Conservation (phyloP, 2,797 vertebrate genomes). For the Rhabdophis nuchalis region DNA sequence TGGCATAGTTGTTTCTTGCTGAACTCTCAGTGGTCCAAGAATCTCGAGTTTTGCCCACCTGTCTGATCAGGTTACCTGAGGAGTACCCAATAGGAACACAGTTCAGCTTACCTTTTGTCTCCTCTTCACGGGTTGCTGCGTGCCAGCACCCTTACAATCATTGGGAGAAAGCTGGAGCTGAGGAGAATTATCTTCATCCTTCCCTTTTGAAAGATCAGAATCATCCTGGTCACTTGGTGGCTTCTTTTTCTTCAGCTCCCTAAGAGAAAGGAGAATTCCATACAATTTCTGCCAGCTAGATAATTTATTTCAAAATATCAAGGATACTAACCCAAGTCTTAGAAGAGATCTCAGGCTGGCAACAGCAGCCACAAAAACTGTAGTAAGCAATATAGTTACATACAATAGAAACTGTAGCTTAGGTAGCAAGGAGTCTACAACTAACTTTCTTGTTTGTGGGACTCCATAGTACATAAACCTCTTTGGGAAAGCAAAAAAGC, state of each 20-base stretch:
- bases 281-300: neutral
- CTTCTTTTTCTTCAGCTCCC: conserved; percentile 93
- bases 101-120: conserved; percentile 84
- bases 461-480: too few species aligned
- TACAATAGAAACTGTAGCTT: neutral
- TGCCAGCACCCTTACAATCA: conserved; percentile 59
- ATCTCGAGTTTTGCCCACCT: neutral
- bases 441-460: neutral
- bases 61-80: neutral
- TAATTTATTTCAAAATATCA: too few species aligned
- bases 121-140: conserved; percentile 80
- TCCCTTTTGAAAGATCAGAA: conserved; percentile 62
- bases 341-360: neutral
- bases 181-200: conserved; percentile 45
- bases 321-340: neutral
- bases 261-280: conserved; percentile 49
- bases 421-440: neutral
- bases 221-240: conserved; percentile 67
- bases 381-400: neutral
- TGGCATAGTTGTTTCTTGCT: neutral
- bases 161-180: conserved; percentile 57
- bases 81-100: neutral
- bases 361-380: neutral
- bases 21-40: neutral
- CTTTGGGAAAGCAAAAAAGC: neutral